Base-by-base conservation (phyloP, 2,888 invertebrate genomes). In the Ditula angustiorana region DNA sequence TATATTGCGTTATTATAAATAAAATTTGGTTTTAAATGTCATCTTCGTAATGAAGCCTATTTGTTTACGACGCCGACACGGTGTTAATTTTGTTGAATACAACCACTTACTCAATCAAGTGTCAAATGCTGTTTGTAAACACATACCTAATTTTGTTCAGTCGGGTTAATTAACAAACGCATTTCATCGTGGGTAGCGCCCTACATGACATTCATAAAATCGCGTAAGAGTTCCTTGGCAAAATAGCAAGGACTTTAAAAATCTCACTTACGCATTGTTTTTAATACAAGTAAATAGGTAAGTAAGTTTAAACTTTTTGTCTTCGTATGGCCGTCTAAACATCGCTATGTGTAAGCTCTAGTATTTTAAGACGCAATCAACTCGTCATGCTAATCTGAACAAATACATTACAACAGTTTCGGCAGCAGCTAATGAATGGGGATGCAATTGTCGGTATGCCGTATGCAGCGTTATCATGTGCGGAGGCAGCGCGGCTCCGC, bases 371-470 rank as follows among this genome's bases (percentile, higher is more conserved):
- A 44, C 16, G 21, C 24, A 21, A 28, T 41, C 13, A 23, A n/a
- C 8, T 23, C 23, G 24, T n/a, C n/a, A n/a, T n/a, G n/a, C n/a
- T n/a, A n/a, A n/a, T n/a, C n/a, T n/a, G n/a, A n/a, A n/a, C 19
- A 16, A 37, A 37, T 49, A 50, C 35, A 16, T 3, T 13, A 41
- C 41, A 47, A 47, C 46, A 35, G 56, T 44, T 55, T 64, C 21
- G 63, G 63, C 46, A 35, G 46, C 46, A 35, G 23, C 26, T 26
- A 59, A 64, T 64, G 59, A 64, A 64, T 64, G 64, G 46, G n/a
- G 64, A 64, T 64, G 64, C 64, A 53, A 59, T 64, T 53, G 53
- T 64, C 64, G 59, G 58, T 11, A 64, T 59, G 64, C 64, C 53
- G 58, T 11, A 64, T 59, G 64, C 64, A 59, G 64, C 35, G 64